Evolutionary conservation across 2,113 vertebrate species (phyloP), one percentile per base, ranked within the genome.

Genomic region (Sceloporus undulatus): DNA sequence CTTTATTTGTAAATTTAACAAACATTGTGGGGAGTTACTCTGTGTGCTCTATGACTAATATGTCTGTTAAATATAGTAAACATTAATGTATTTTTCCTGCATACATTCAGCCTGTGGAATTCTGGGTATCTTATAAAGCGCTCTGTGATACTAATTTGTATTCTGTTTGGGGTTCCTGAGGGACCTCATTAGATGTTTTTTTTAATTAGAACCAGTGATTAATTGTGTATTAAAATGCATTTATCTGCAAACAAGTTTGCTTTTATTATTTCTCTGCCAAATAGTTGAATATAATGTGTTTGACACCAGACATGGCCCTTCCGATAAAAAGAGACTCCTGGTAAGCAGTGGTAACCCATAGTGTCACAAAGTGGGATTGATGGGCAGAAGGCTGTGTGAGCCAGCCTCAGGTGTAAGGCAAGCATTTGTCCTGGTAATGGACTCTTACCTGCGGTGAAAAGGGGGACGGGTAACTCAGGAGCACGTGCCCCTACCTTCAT

Each of bases 1-100:
- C 91, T 91, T 95, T 94, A 91, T 94, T 94, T 94, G 92, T 94
- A 92, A 93, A 95, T 9, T 62, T 87, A 94, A 93, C 18, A 87
- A 80, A 93, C 80, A 85, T 79, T 85, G 89, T 70, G 86, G 90
- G 90, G 87, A 87, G 90, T 85, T 70, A 82, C 85, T 85, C 66
- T 79, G 85, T 93, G 86, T 70, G 80, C 85, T 85, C 65, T 79
- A 85, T 93, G 93, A 96, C 84, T 78, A 86, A 86, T 0, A 0
- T 75, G 40, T 85, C 88, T 84, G 34, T 87, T 89, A 90, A 91
- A 85, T 86, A 94, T 1, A 14, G 73, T 80, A 84, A 89, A 93
- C 92, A 91, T 85, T 84, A 92, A 92, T 38, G 86, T 92, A 87
- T 52, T 93, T 94, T 70, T 92, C 84, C n/a, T 89, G 76, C 91